Base-by-base conservation (phyloP, 2,113 vertebrate genomes). In the Elephantulus edwardii region DNA sequence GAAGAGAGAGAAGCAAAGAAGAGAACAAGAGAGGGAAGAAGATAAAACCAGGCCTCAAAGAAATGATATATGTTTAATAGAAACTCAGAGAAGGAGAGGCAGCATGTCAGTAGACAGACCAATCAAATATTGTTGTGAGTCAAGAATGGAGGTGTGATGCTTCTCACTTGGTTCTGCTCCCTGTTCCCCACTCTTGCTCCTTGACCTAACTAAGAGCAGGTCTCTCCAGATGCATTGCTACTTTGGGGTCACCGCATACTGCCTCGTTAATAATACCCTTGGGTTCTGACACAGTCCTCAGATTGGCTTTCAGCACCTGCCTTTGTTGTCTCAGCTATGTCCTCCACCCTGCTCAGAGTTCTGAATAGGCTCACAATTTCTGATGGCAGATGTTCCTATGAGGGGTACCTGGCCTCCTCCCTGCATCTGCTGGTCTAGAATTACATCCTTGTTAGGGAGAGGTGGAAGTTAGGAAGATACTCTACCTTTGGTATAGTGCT, bases 401-500 rank as follows among this genome's bases (percentile, higher is more conserved):
- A 19, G 9, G 13, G 44, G 6, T 46, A n/a, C 3, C n/a, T 50
- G 30, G 5, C 2, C 28, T 4, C 24, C 44, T 78, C 8, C 14
- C 14, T 35, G 9, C 28, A 66, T 81, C 13, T 88, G n/a, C 30
- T 66, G 7, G 20, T 77, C 33, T 50, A 9, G 58, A 75, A 30
- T 48, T 24, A 40, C 74, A 44, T 75, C 9, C 20, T 84, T 58
- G 30, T 79, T 60, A 56, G 8, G 4, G 3, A 70, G 30, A 35
- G 17, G 8, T 60, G 8, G 22, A 58, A 66, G 35, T 68, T 17
- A 38, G 30, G 58, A 88, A 91, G 38, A n/a, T 35, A 42, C 1
- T 89, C 75, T 88, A 74, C 83, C 70, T 88, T 95, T 38, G 38
- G 2, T 83, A 28, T 7, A 56, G 24, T 77, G 75, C 82, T 88